These are phyloP conservation scores for Myathropa florea DNA, from an alignment of 2,888 invertebrate species.

Conservation along the genomic window DNA sequence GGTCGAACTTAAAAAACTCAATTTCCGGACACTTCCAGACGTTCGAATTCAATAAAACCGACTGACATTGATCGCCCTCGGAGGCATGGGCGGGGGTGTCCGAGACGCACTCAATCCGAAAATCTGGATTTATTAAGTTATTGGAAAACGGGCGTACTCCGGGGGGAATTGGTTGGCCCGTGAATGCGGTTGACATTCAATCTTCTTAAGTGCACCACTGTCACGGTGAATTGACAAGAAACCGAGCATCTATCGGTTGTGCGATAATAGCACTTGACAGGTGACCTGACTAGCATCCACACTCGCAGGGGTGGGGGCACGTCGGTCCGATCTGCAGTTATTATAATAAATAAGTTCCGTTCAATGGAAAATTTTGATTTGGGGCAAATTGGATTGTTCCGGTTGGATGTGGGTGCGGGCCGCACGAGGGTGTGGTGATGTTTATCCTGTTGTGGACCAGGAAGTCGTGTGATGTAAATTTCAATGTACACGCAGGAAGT, in stretches of 20 bases:
- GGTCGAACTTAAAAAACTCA: slow-evolving; percentile 22
- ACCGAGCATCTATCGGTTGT: not conserved
- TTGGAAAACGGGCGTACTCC: slow-evolving; percentile 46
- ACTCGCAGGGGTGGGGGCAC: not conserved
- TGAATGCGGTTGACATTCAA: slow-evolving; percentile 64
- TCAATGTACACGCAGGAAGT: not conserved
- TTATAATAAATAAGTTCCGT: slow-evolving; percentile 26
- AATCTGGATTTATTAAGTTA: slow-evolving; percentile 48
- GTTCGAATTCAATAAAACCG: slow-evolving; percentile 59
- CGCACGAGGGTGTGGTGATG: not conserved
- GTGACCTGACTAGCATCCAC: not conserved
- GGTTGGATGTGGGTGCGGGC: not conserved
- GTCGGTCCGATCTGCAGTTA: not conserved
- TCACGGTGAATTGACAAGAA: slow-evolving; percentile 49
- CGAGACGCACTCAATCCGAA: slow-evolving; percentile 13
- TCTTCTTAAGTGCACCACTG: slow-evolving; percentile 66
- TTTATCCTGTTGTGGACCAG: not conserved
- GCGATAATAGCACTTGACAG: slow-evolving; percentile 27
- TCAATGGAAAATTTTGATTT: not conserved
- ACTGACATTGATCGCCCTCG: slow-evolving; percentile 43
- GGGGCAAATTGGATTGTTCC: not conserved
- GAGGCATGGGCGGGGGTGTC: not conserved
- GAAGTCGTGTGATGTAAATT: not conserved
- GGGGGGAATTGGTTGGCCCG: slow-evolving; percentile 30
- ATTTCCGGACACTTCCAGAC: slow-evolving; percentile 33